Percentiles rank a stretch among this genome's conserved stretches.
These are phyloP conservation scores for Drosophila watanabei DNA, from an alignment of 1,140 invertebrate genomes.

Conservation along the genomic window DNA sequence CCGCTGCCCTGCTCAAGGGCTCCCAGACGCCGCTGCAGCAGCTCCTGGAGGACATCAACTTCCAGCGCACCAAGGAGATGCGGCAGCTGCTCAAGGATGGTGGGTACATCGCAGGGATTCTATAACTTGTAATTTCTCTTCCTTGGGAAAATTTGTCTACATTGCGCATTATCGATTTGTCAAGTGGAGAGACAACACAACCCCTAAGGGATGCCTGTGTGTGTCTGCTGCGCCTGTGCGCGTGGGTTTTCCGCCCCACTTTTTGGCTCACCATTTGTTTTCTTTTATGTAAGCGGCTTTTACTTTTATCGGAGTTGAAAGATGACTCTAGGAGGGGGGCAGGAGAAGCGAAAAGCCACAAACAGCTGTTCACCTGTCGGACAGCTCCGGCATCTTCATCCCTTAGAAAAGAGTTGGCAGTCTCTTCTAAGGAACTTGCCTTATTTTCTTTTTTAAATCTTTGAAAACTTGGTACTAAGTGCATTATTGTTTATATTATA, in stretches of 20 bases:
- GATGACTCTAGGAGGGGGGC: not conserved
- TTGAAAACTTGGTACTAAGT: not conserved
- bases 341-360: not conserved
- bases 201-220: constrained; percentile 39
- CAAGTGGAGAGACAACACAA: constrained; percentile 55
- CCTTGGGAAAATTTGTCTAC: constrained; percentile 72
- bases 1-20: constrained; percentile 87
- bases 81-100: constrained; percentile 94
- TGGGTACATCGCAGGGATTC: constrained; percentile 83
- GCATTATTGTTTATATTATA: not conserved
- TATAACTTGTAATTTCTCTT: not conserved
- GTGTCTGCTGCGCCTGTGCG: constrained; percentile 40
- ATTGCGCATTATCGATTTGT: constrained; percentile 81
- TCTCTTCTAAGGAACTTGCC: too few relatives aligned
- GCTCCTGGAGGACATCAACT: constrained; percentile 95
- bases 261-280: constrained; percentile 39
- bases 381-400: not conserved
- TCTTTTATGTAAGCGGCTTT: constrained; percentile 57
- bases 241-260: constrained; percentile 48
- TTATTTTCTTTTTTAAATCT: too few relatives aligned
- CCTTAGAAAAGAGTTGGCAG: not conserved
- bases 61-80: constrained; percentile 95
- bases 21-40: constrained; percentile 91
- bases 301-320: constrained; percentile 36
- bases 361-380: constrained; percentile 60